Evolutionary conservation across 1,140 invertebrate genomes (phyloP), one percentile per base, ranked within the genome.

Genomic region (Chrysopa pallens): DNA sequence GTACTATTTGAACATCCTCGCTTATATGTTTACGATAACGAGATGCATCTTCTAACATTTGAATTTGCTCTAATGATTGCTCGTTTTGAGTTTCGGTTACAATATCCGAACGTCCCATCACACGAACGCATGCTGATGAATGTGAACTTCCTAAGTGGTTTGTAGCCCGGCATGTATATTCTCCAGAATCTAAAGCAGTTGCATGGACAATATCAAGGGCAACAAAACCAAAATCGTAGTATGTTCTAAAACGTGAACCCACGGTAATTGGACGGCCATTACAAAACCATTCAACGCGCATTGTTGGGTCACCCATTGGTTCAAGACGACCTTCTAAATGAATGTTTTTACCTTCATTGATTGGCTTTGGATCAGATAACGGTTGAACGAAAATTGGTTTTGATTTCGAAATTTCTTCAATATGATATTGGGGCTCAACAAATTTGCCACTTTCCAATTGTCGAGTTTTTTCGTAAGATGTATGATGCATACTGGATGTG

Each of bases 11-110:
- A 3, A 84, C 78, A 44, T 86, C 84, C 60, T 88, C 84, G 38
- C 76, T 70, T 5, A 70, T 64, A 38, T 74, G 73, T 51, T 75
- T 75, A 39, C 69, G 73, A 53, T 84, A 75, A 39, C 79, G 71
- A 2, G 81, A 76, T n/a, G 76, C 66, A 54, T 89, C 84, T 68
- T 98, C 95, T 37, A 98, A 68, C 66, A 89, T 79, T 60, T 93
- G 84, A 48, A 98, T 92, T 63, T 94, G 85, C 53, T 95, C 88
- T 38, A 93, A 68, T 1, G 92, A 88, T 59, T 88, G 83, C 58
- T 96, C 92, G 56, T 98, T 84, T 67, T 96, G 88, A 15, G 86
- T 88, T 39, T 96, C 91, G 11, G 87, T 88, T 12, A 95, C 74
- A 44, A 98, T 78, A 50, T 84, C 81, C n/a, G 81, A 83, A 50